Base-by-base conservation (phyloP, 2,113 vertebrate genomes). In the Orthonyx spaldingii region DNA sequence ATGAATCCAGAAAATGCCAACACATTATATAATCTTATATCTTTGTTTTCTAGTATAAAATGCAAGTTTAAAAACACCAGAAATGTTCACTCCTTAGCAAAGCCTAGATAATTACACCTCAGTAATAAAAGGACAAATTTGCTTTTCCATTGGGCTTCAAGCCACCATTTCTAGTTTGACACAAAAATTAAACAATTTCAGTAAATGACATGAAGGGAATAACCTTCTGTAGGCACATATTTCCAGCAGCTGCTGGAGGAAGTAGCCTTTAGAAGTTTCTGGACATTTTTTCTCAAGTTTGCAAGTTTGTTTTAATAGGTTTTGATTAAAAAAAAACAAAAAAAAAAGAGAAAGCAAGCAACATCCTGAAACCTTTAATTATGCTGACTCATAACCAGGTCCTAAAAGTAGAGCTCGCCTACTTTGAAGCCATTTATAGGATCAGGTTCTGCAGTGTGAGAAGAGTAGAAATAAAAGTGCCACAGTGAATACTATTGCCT, bases 341-440 rank as follows among this genome's bases (percentile, higher is more conserved):
- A 10, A 59, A 69, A 44, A 30, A 78, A 68, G 72, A 16, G 39
- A 79, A 32, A 1, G 41, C 53, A 81, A 79, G 42, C 21, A 75
- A 85, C 41, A 74, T 80, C 27, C 42, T 47, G 33, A 83, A 90
- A 57, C 78, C 35, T 61, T 96, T 63, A 84, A 72, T 94, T 94
- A 70, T 80, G 47, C 90, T 94, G 89, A 96, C 84, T 95, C 82
- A 96, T 44, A 83, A 55, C 6, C 63, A 96, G 70, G 57, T 89
- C 69, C 65, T 60, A 76, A 83, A 83, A 92, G 82, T 30, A 88
- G 61, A 80, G 74, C 88, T 95, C 82, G 63, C 94, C 94, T 93
- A 94, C 94, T 93, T 74, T 16, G 55, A 66, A 91, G 35, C 64
- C 82, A 90, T 91, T 95, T 91, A 96, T 96, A 95, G 91, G 75